A percentile compares a stretch with the other conserved stretches of the same genome.
Conservation (phyloP, 2,888 invertebrate species). For the Dasypolia templi region DNA sequence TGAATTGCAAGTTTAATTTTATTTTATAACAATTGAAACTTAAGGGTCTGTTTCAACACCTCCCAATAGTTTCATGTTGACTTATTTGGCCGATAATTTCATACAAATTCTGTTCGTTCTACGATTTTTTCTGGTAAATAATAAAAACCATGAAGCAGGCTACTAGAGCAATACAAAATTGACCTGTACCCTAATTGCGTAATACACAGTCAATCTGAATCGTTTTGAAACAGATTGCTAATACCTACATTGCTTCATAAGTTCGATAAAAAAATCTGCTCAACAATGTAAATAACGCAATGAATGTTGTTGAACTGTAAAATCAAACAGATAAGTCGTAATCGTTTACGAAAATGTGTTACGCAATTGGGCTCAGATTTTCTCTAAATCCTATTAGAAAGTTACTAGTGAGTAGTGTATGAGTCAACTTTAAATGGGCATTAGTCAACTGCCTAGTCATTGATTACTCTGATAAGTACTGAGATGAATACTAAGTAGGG, state of each 20-base stretch:
- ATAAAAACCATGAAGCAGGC: neutral
- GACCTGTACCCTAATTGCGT: too few relatives aligned
- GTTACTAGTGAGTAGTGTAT: neutral
- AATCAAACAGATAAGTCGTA: too few relatives aligned
- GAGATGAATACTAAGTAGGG: conserved; percentile 7
- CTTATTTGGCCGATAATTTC: neutral
- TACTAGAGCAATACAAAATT: neutral
- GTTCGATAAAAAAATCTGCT: too few relatives aligned
- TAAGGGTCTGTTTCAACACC: neutral
- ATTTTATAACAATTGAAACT: neutral
- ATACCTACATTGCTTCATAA: too few relatives aligned
- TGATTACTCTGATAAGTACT: conserved; percentile 6
- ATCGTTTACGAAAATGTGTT: too few relatives aligned
- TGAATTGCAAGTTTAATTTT: conserved; percentile 9
- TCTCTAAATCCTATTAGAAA: conserved; percentile 1
- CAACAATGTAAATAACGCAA: too few relatives aligned
- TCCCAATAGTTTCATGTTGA: too few relatives aligned
- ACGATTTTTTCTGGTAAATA: neutral
- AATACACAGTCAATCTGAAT: too few relatives aligned
- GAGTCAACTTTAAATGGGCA: neutral
- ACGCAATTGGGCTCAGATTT: too few relatives aligned
- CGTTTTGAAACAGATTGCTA: too few relatives aligned
- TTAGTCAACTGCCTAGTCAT: conserved; percentile 25
- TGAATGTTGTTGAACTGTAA: too few relatives aligned
- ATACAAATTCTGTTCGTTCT: neutral